phyloP scores from a whole-genome alignment of 2,113 vertebrate species.

The Sigmodon hispidus region DNA sequence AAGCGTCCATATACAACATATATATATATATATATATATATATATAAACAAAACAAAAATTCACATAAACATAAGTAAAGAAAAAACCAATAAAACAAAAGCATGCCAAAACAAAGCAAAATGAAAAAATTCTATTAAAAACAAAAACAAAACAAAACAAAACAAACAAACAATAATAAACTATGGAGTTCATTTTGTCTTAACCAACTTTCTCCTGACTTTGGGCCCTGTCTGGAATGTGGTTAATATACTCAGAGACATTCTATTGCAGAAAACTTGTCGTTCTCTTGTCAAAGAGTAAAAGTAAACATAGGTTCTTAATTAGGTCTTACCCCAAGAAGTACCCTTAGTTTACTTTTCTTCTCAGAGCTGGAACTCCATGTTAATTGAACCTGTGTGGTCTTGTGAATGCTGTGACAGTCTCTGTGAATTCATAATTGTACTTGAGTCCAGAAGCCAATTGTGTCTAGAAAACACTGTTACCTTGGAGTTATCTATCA shows the following conservation, averaged over 20 bases:
- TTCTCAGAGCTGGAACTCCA: not conserved
- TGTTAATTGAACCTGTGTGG: not conserved
- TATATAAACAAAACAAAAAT: not conserved
- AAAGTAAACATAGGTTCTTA: not conserved
- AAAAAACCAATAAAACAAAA: not conserved
- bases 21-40: no score
- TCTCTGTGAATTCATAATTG: not conserved
- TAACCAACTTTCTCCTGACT: not conserved
- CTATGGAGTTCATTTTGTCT: not conserved
- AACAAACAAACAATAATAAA: not conserved
- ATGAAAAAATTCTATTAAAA: not conserved
- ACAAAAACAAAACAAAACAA: not conserved
- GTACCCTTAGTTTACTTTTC: no score
- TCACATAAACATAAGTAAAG: not conserved
- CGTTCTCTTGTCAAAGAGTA: not conserved
- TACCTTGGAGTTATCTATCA: no score
- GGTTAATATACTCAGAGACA: not conserved
- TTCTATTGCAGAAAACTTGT: not conserved
- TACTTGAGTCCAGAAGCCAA: not conserved
- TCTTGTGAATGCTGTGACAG: not conserved
- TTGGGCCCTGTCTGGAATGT: not conserved
- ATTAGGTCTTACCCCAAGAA: not conserved
- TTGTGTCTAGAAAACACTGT: not conserved
- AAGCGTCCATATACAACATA: no score
- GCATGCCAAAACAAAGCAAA: not conserved